These are phyloP conservation scores for Lithophane semibrunnea DNA, from an alignment of 2,888 invertebrate genomes.

Conservation along the genomic window DNA sequence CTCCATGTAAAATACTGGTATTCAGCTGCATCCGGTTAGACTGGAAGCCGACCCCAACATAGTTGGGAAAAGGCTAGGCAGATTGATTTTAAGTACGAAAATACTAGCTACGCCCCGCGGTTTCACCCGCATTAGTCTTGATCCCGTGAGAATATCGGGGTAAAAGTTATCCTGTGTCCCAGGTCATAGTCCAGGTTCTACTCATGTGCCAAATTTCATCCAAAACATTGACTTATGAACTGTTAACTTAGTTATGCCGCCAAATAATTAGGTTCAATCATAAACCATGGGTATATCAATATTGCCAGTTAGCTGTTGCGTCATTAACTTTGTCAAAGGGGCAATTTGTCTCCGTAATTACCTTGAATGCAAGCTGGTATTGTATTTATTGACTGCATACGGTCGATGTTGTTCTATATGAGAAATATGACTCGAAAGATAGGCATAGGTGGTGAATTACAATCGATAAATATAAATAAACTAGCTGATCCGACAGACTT, in stretches of 20 bases:
- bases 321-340: slow-evolving; percentile 60
- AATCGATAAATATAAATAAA: too few relatives aligned
- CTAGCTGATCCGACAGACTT: too few relatives aligned
- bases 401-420: background rate
- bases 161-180: background rate
- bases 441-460: too few relatives aligned
- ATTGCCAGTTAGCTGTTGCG: slow-evolving; percentile 35
- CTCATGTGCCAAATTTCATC: background rate
- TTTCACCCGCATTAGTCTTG: background rate
- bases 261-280: slow-evolving; percentile 42
- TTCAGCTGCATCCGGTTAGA: too few relatives aligned
- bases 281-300: slow-evolving; percentile 54
- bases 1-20: too few relatives aligned
- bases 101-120: background rate
- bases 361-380: slow-evolving; percentile 20
- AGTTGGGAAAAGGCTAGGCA: too few relatives aligned
- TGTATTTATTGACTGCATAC: slow-evolving; percentile 16
- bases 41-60: too few relatives aligned
- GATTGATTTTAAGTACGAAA: background rate
- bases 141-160: background rate
- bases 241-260: slow-evolving; percentile 11
- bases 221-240: slow-evolving; percentile 8
- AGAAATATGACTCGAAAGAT: too few relatives aligned
- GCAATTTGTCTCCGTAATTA: slow-evolving; percentile 51
- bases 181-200: too few relatives aligned